Evolutionary conservation across 2,797 vertebrate genomes (phyloP).

Genomic region (Micrastur ruficollis): DNA sequence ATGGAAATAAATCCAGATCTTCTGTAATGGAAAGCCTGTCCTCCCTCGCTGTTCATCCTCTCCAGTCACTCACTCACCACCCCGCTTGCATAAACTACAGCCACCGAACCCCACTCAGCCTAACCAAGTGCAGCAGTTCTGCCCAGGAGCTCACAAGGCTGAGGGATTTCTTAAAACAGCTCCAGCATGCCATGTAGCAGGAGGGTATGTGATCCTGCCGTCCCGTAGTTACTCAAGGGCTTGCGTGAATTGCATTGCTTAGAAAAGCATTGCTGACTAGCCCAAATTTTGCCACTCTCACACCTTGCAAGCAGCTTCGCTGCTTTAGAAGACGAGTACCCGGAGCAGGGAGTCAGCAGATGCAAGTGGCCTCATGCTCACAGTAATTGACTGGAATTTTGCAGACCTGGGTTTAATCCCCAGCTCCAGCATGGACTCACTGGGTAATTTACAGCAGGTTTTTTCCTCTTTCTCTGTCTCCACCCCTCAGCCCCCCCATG

Average conservation of each 20-base stretch:
- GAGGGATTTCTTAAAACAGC: not conserved
- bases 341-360: not conserved
- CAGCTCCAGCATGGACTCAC: not conserved
- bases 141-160: rapidly evolving
- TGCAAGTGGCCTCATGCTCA: not conserved
- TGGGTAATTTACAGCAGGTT: not conserved
- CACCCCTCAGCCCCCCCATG: too few relatives aligned
- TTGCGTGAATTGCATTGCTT: not conserved
- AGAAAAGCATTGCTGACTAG: not conserved
- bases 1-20: slow-evolving; percentile 23
- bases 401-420: not conserved
- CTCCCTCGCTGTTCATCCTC: not conserved
- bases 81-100: not conserved
- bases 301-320: not conserved
- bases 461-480: not conserved
- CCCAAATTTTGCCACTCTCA: not conserved
- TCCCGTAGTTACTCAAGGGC: not conserved
- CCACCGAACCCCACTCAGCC: not conserved
- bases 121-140: not conserved
- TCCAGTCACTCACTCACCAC: not conserved
- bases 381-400: not conserved
- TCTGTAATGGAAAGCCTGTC: not conserved
- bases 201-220: not conserved
- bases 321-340: not conserved
- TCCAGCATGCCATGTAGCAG: not conserved